phyloP scores from a whole-genome alignment of 2,113 vertebrate genomes.

The Channa argus region DNA sequence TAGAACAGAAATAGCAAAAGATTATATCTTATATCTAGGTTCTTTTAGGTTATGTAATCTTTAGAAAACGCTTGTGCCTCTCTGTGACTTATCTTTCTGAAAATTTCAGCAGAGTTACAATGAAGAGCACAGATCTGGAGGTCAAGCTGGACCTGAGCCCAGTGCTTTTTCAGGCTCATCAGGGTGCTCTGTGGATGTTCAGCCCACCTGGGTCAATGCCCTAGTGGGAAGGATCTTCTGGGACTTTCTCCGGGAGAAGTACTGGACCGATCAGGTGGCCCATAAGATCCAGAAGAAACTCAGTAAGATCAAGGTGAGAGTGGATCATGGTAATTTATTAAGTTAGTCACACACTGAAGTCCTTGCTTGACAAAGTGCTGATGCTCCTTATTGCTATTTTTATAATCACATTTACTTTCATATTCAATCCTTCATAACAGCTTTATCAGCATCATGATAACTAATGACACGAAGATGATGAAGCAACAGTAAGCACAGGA shows the following conservation, averaged over 20 bases:
- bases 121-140: constrained; percentile 52
- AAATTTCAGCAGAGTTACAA: constrained; percentile 43
- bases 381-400: not conserved
- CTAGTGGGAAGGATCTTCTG: constrained; percentile 88
- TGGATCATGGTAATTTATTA: not conserved
- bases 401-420: constrained; percentile 5
- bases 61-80: not conserved
- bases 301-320: constrained; percentile 88
- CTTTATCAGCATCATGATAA: constrained; percentile 25
- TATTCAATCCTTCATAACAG: not conserved
- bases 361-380: not conserved
- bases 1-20: not conserved
- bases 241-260: constrained; percentile 88
- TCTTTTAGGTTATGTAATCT: not conserved
- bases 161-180: constrained; percentile 2
- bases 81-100: fast-evolving
- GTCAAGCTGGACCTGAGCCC: constrained; percentile 44
- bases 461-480: not conserved
- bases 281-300: constrained; percentile 91
- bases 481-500: too few relatives aligned
- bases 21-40: not conserved
- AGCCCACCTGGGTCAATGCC: constrained; percentile 85
- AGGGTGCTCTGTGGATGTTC: constrained; percentile 24
- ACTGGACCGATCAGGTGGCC: constrained; percentile 88
- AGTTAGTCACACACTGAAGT: not conserved